phyloP scores from a whole-genome alignment of 2,797 vertebrate species.

The Phalanger gymnotis region DNA sequence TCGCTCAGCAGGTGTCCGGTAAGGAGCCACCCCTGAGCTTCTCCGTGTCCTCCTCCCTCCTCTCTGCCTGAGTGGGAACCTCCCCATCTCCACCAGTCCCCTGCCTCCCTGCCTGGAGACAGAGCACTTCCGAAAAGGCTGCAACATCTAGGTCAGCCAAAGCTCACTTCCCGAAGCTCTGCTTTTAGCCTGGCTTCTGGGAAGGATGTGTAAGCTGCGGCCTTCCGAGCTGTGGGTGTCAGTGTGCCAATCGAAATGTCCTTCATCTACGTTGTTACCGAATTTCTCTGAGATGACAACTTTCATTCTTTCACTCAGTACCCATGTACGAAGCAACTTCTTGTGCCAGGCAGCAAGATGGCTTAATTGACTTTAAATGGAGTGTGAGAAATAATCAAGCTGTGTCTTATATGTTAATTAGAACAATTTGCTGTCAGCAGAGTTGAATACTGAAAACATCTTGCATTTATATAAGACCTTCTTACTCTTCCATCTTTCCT shows the following conservation, averaged over 20 bases:
- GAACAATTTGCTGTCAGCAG: not conserved
- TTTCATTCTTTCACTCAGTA: not conserved
- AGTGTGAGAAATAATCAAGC: not conserved
- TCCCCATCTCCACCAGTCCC: not conserved
- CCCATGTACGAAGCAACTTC: not conserved
- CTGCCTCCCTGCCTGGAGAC: not conserved
- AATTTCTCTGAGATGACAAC: constrained; percentile 5
- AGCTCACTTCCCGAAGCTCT: not conserved
- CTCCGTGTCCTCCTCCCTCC: not conserved
- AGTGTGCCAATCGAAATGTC: not conserved
- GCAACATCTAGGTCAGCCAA: not conserved
- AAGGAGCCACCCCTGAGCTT: not conserved
- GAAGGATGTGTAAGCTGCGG: not conserved
- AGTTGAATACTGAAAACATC: not conserved
- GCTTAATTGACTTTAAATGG: not conserved
- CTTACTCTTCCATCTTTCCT: not conserved
- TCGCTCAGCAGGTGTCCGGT: not conserved
- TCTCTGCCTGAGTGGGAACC: not conserved
- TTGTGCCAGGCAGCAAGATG: not conserved
- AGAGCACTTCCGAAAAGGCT: not conserved
- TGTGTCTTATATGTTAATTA: not conserved
- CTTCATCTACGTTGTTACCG: not conserved
- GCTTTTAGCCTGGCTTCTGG: not conserved
- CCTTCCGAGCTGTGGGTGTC: not conserved
- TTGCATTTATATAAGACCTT: not conserved